These are phyloP conservation scores for Spizella passerina DNA, from an alignment of 2,797 vertebrate genomes.

Conservation along the genomic window DNA sequence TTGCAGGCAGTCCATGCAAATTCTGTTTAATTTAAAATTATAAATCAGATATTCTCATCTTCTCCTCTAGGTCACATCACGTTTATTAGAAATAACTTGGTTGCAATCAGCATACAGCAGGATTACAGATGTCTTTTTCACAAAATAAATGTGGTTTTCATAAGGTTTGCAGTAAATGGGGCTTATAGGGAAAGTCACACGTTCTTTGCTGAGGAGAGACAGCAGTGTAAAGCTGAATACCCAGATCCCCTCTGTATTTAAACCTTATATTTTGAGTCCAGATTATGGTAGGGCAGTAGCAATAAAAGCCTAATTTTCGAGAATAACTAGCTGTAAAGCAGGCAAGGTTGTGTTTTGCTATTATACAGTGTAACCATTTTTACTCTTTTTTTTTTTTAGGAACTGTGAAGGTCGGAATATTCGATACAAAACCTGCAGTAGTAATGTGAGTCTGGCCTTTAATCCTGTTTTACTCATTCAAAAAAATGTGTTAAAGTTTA, in stretches of 20 bases:
- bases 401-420: conserved; percentile 93
- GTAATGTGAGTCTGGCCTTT: conserved; percentile 77
- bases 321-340: neutral
- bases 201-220: neutral
- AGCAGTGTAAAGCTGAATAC: neutral
- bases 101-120: neutral
- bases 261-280: neutral
- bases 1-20: neutral
- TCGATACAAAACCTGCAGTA: conserved; percentile 94
- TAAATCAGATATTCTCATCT: neutral
- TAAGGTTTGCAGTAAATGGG: neutral
- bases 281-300: neutral
- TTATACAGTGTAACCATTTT: neutral
- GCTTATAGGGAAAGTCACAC: neutral
- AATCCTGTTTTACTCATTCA: conserved; percentile 44
- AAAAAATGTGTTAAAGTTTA: conserved; percentile 32
- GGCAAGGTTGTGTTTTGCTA: neutral
- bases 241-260: neutral
- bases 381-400: conserved; percentile 74
- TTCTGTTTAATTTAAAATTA: neutral
- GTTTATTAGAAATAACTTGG: neutral
- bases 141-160: neutral
- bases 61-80: neutral
- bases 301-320: conserved; percentile 2
- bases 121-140: neutral